Conservation (phyloP, 2,113 vertebrate genomes). For the Mola mola region DNA sequence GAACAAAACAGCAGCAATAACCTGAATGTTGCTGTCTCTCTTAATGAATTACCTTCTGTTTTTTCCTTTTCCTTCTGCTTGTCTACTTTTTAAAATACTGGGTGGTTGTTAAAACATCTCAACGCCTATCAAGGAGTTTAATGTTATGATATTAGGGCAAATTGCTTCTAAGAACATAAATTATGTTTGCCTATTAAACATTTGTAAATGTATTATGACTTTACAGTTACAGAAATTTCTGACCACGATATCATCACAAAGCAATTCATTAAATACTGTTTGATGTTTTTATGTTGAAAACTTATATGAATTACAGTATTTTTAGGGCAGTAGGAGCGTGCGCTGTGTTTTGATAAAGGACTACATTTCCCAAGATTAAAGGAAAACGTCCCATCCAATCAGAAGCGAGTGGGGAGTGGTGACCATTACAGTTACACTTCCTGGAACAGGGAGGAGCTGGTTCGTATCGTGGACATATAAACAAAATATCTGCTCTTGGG, state of each 20-base stretch:
- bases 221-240: no score
- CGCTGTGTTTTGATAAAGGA: conserved; percentile 12
- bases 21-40: neutral
- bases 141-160: no score
- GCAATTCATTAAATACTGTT: no score
- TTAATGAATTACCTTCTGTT: neutral
- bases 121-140: no score
- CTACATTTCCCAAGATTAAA: conserved; percentile 63
- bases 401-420: neutral
- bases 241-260: no score
- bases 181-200: no score
- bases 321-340: neutral
- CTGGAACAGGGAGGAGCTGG: conserved; percentile 45
- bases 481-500: conserved; percentile 25
- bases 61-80: neutral
- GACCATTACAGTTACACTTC: conserved; percentile 41
- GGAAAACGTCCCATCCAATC: conserved; percentile 26
- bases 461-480: conserved; percentile 12
- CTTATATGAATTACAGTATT: neutral
- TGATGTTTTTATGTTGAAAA: no score
- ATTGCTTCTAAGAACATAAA: no score
- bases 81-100: neutral
- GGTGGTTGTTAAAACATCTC: neutral
- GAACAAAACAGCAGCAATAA: neutral
- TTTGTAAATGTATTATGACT: no score